phyloP scores from a whole-genome alignment of 2,113 vertebrate species.

The Zingel zingel region DNA sequence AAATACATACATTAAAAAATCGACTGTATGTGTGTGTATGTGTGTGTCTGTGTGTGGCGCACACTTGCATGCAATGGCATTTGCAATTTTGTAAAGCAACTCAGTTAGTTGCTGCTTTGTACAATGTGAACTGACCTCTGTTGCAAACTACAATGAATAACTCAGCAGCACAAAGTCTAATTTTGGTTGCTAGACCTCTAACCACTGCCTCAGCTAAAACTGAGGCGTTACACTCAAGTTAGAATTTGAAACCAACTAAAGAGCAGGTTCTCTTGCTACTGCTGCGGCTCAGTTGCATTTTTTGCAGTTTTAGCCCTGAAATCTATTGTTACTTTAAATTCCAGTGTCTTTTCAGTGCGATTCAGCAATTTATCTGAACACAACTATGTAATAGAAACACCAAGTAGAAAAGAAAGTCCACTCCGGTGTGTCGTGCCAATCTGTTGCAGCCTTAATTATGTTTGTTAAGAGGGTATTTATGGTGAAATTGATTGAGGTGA shows the following conservation, averaged over 20 bases:
- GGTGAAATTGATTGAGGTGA: neutral
- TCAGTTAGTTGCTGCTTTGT: neutral
- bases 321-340: neutral
- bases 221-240: slow-evolving; percentile 1
- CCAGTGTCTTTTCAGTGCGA: neutral
- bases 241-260: slow-evolving; percentile 4
- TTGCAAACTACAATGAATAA: neutral
- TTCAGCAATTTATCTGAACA: neutral
- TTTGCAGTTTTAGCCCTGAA: no score
- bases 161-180: neutral
- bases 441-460: neutral
- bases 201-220: neutral
- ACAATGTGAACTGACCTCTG: neutral
- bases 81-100: neutral
- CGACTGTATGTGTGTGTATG: no score
- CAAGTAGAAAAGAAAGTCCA: neutral
- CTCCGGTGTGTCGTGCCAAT: no score
- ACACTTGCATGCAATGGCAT: neutral
- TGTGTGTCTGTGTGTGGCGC: neutral
- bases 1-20: no score
- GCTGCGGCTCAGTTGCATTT: neutral
- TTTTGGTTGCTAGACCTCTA: neutral
- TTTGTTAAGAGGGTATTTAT: neutral
- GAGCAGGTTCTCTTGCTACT: neutral
- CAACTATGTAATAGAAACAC: neutral